Evolutionary conservation across 2,113 vertebrate genomes (phyloP).

Genomic region (Gorsachius goisagi): DNA sequence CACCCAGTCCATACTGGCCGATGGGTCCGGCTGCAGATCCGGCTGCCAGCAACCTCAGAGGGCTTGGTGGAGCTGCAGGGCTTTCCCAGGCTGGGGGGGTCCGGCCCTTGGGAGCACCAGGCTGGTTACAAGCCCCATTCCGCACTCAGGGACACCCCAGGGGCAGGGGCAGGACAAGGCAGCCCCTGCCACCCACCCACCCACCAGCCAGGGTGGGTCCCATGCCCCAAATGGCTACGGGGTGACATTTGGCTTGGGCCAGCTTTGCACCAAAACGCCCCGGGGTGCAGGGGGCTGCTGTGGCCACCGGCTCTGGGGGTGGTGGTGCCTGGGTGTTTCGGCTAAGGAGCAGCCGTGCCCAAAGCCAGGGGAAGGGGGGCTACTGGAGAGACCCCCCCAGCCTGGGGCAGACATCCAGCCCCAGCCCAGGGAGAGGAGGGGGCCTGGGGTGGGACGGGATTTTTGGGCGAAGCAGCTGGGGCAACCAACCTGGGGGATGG

Average conservation of each 20-base stretch:
- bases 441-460: background rate
- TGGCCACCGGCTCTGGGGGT: background rate
- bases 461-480: no score
- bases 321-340: background rate
- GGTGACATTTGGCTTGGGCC: background rate
- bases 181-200: background rate
- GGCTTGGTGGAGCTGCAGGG: no score
- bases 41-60: no score
- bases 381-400: background rate
- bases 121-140: background rate
- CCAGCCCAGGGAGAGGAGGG: background rate
- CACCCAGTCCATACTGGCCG: no score
- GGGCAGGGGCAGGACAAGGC: background rate
- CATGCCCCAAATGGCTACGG: background rate
- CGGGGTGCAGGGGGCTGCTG: rapidly evolving
- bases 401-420: background rate
- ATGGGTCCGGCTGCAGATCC: no score
- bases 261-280: background rate
- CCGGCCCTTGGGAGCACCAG: background rate
- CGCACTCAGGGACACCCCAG: background rate
- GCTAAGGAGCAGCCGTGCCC: background rate
- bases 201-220: background rate
- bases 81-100: background rate
- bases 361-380: background rate
- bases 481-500: background rate